These are phyloP conservation scores for Lordiphosa fenestrarum DNA, from an alignment of 2,888 invertebrate species.

Conservation along the genomic window DNA sequence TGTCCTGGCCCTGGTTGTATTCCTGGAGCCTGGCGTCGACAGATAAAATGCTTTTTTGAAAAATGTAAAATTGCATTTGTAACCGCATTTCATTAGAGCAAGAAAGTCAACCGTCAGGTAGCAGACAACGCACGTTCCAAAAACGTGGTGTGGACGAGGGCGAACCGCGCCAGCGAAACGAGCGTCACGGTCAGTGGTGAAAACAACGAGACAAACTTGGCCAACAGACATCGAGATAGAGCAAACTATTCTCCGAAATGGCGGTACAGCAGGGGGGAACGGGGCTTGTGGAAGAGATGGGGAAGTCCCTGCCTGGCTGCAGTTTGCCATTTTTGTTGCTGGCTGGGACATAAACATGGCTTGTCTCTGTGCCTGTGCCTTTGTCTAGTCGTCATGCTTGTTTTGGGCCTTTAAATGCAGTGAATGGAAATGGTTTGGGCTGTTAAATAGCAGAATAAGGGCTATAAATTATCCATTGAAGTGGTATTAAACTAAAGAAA, in stretches of 20 bases:
- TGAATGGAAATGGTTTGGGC: conserved; percentile 17
- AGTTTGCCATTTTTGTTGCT: conserved; percentile 31
- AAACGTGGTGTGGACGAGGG: conserved; percentile 27
- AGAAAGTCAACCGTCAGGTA: conserved; percentile 70
- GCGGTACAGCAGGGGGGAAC: not conserved
- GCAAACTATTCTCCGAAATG: conserved; percentile 25
- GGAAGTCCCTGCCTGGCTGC: conserved; percentile 11
- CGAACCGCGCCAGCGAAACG: conserved; percentile 52
- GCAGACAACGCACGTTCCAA: conserved; percentile 46
- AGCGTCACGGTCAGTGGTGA: conserved; percentile 63
- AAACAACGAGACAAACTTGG: conserved; percentile 32
- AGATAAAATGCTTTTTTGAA: conserved; percentile 65
- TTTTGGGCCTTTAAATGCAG: conserved; percentile 37
- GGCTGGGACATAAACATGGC: conserved; percentile 36
- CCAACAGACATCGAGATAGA: conserved; percentile 13
- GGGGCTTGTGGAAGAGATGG: conserved; percentile 12
- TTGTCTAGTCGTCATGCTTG: conserved; percentile 22
- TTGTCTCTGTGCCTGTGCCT: conserved; percentile 8
- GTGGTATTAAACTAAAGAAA: not conserved
- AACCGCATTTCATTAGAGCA: conserved; percentile 71
- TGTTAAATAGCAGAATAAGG: conserved; percentile 16
- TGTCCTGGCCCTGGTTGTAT: conserved; percentile 4
- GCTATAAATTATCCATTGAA: conserved; percentile 14
- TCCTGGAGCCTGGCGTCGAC: conserved; percentile 54
- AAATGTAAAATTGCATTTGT: conserved; percentile 73